Evolutionary conservation across 1,140 invertebrate species (phyloP), one percentile per base, ranked within the genome.

Genomic region (Zaprionus ornatus): DNA sequence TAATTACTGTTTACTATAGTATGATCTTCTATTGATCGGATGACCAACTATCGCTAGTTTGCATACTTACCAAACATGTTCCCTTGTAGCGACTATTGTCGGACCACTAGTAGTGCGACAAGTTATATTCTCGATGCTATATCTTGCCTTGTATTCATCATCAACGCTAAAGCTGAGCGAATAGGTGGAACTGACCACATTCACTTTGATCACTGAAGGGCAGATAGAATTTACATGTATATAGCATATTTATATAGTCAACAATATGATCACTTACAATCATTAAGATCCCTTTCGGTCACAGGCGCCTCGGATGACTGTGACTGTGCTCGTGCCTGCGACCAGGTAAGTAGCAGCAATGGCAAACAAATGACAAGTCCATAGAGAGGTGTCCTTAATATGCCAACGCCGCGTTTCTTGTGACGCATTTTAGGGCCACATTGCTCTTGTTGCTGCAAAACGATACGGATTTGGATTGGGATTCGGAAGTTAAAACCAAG

Each of bases 351-450:
- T 21, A 79, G 65, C 12, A 88, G 32, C 21, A 69, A 57, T 25
- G 59, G 56, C 45, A 63, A 21, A 10, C 74, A 45, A 45, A 45
- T 48, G 45, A 87, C 29, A n/a, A 71, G 25, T 40, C 63, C 60
- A 70, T 74, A 60, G 17, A 54, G 54, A 77, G 48, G 45, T 25
- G 55, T 62, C 17, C 35, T 66, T 74, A 40, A 37, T 57, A 45
- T 45, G 40, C 40, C 40, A 17, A 70, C 72, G 40, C 79, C 70
- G 21, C 57, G 32, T 55, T 45, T 68, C 37, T 17, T 65, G 45
- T 60, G 57, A 84, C 79, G 70, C 80, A 72, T 76, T 54, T 88
- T 84, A 78, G 77, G 60, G 29, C 85, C 85, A 78, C 83, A 87
- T 87, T 73, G 78, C 71, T 64, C 50, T 62, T 50, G 61, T 32